Conservation (phyloP, 2,888 invertebrate species). For the Arctia plantaginis region DNA sequence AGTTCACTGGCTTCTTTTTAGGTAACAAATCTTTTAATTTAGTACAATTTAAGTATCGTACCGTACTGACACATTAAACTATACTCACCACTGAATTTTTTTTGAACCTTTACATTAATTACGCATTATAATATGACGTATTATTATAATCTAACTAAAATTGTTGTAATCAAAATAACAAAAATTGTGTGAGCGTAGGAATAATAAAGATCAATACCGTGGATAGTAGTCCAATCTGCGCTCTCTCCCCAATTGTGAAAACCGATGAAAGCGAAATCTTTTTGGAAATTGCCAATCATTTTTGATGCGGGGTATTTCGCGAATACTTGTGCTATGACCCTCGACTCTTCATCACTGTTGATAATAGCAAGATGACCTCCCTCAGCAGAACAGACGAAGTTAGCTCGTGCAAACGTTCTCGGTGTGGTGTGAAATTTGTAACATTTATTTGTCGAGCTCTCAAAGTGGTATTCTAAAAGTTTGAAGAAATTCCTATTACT, state of each 20-base stretch:
- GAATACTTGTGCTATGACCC: not conserved
- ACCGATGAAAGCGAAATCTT: conserved; percentile 10
- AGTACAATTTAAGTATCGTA: not conserved
- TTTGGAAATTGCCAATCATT: conserved; percentile 5
- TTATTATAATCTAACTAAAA: not conserved
- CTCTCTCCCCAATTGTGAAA: conserved; percentile 7
- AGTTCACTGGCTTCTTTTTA: no score
- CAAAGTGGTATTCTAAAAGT: conserved; percentile 55
- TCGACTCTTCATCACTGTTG: conserved; percentile 50
- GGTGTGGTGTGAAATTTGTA: conserved; percentile 65
- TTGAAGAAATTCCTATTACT: not conserved
- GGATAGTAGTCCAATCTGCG: conserved; percentile 5
- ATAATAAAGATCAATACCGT: not conserved
- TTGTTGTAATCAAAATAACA: not conserved
- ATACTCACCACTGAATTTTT: not conserved
- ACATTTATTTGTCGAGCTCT: conserved; percentile 58
- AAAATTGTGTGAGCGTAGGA: no score
- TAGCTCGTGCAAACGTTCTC: conserved; percentile 59
- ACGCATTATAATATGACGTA: no score
- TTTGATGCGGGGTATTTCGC: not conserved
- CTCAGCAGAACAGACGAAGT: conserved; percentile 62
- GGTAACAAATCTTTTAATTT: no score
- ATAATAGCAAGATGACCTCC: conserved; percentile 62
- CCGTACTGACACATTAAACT: not conserved
- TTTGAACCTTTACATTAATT: no score